These are phyloP conservation scores for Danaus plexippus DNA, from an alignment of 1,140 invertebrate genomes.

Conservation along the genomic window DNA sequence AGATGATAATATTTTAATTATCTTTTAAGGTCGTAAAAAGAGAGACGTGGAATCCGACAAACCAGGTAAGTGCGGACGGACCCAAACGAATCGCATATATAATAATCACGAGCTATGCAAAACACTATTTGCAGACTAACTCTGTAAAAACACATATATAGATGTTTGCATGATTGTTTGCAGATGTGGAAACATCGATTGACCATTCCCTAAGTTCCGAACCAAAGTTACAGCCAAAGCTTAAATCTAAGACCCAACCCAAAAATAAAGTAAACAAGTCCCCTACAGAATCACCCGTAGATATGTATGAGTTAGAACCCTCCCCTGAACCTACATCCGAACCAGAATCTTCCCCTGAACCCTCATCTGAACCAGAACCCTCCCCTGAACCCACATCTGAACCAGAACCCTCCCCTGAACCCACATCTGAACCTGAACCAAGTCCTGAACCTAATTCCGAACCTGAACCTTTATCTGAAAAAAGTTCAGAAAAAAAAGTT, in stretches of 20 bases:
- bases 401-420: slow-evolving; percentile 25
- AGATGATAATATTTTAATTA: slow-evolving; percentile 7
- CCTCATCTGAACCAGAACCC: slow-evolving; percentile 52
- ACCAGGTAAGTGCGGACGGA: slow-evolving; percentile 32
- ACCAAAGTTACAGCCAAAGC: slow-evolving; percentile 48
- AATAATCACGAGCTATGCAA: slow-evolving; percentile 12
- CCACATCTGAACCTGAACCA: slow-evolving; percentile 16
- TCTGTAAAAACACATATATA: slow-evolving; percentile 25
- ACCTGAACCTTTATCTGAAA: slow-evolving; percentile 9
- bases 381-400: slow-evolving; percentile 25
- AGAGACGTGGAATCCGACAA: slow-evolving; percentile 28
- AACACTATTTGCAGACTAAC: slow-evolving; percentile 24
- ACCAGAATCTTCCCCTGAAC: slow-evolving; percentile 50
- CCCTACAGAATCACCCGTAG: too few relatives aligned
- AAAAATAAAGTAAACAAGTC: slow-evolving; percentile 19
- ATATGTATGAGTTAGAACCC: slow-evolving; percentile 24
- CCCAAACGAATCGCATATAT: not conserved
- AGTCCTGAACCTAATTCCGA: slow-evolving; percentile 19
- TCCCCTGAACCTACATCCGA: slow-evolving; percentile 54
- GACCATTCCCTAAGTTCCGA: slow-evolving; percentile 5
- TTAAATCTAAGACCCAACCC: slow-evolving; percentile 66
- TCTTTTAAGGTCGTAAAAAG: slow-evolving; percentile 37
- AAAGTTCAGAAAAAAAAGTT: too few relatives aligned
- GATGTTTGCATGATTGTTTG: slow-evolving; percentile 52
- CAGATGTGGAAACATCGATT: slow-evolving; percentile 67